Evolutionary conservation across 2,888 invertebrate species (phyloP).

Genomic region (Mesochorus sp.): DNA sequence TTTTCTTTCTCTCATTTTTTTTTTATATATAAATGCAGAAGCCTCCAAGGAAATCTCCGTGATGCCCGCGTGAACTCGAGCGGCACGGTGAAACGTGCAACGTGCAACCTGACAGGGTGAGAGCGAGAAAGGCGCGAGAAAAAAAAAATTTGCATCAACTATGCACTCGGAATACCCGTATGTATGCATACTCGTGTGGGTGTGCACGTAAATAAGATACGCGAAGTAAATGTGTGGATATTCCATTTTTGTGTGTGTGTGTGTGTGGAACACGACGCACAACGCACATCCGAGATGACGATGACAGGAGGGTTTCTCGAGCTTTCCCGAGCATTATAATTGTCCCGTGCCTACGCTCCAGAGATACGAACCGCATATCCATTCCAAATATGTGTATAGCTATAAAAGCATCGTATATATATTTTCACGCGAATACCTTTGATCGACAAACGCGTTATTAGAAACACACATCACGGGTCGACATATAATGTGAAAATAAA

Average conservation of each 20-base stretch:
- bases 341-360: too few relatives aligned
- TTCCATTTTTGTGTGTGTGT: not conserved
- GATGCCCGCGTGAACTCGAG: conserved; percentile 62
- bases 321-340: conserved; percentile 14
- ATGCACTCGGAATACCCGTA: conserved; percentile 47
- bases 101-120: conserved; percentile 40
- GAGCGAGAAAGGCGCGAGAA: conserved; percentile 33
- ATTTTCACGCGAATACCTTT: too few relatives aligned
- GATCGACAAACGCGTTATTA: too few relatives aligned
- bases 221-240: too few relatives aligned
- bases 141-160: conserved; percentile 62
- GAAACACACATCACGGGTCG: too few relatives aligned
- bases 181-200: conserved; percentile 8
- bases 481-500: too few relatives aligned
- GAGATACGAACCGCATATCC: too few relatives aligned
- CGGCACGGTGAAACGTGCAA: conserved; percentile 27
- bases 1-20: not conserved
- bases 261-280: conserved; percentile 15
- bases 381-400: too few relatives aligned
- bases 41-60: conserved; percentile 75
- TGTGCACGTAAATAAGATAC: conserved; percentile 22
- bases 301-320: too few relatives aligned
- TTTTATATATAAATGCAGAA: conserved; percentile 54
- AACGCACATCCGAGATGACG: too few relatives aligned
- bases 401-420: too few relatives aligned